Percentiles rank a stretch among this genome's conserved stretches.
Conservation (phyloP, 2,888 invertebrate genomes). For the Cyclophora albipunctata region DNA sequence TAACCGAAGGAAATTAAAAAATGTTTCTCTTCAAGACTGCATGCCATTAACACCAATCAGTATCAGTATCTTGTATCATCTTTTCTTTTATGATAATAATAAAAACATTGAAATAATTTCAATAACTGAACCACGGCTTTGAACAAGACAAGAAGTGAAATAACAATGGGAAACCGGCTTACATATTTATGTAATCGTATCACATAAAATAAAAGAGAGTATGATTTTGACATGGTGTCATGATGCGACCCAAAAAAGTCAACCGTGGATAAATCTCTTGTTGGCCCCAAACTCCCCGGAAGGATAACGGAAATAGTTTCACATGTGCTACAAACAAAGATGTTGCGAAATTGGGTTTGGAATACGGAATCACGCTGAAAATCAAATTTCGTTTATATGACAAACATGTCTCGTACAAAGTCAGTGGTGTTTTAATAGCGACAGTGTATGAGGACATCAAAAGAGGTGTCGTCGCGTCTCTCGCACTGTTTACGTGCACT, state of each 20-base stretch:
- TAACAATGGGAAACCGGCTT: too few species aligned
- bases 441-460: slow-evolving; percentile 53
- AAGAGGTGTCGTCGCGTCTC: slow-evolving; percentile 53
- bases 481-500: slow-evolving; percentile 57
- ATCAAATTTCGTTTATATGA: slow-evolving; percentile 58
- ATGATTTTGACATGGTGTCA: slow-evolving; percentile 21
- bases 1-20: slow-evolving; percentile 7
- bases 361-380: slow-evolving; percentile 43
- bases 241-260: slow-evolving; percentile 22
- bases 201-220: slow-evolving; percentile 21
- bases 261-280: slow-evolving; percentile 21
- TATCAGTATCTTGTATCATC: too few species aligned
- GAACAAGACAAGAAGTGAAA: too few species aligned
- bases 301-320: slow-evolving; percentile 37
- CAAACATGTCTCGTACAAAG: slow-evolving; percentile 50
- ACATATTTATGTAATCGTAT: slow-evolving; percentile 17
- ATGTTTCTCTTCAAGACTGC: neutral
- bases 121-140: too few species aligned
- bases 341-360: slow-evolving; percentile 43
- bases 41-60: too few species aligned
- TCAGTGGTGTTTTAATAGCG: slow-evolving; percentile 57
- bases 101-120: too few species aligned
- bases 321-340: slow-evolving; percentile 43
- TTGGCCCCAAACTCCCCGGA: slow-evolving; percentile 21
- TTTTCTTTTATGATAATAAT: too few species aligned